These are phyloP conservation scores for Lipotes vexillifer DNA, from an alignment of 2,113 vertebrate species.

Conservation along the genomic window DNA sequence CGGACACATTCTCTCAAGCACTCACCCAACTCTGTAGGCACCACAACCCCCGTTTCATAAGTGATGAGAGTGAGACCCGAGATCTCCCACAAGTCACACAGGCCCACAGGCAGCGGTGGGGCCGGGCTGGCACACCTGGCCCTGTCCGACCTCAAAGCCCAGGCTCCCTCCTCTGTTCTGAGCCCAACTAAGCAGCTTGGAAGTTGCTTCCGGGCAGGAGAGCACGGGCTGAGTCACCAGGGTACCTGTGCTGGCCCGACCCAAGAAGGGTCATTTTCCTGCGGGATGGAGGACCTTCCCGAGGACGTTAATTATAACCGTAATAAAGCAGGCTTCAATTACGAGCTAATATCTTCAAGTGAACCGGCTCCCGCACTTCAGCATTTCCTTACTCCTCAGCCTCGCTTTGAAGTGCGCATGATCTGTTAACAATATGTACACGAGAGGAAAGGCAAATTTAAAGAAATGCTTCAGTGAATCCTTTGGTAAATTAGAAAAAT, in stretches of 20 bases:
- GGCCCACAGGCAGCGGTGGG: neutral
- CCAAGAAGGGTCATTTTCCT: neutral
- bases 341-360: neutral
- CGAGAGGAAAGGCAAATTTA: neutral
- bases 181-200: neutral
- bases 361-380: neutral
- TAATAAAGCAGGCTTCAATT: neutral
- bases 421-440: neutral
- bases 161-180: neutral
- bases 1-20: neutral
- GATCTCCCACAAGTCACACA: neutral
- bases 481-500: neutral
- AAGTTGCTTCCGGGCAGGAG: neutral
- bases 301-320: neutral
- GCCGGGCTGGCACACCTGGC: rapidly evolving
- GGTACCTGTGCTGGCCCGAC: neutral
- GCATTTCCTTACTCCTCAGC: neutral
- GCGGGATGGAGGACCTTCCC: neutral
- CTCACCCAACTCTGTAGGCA: neutral
- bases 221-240: rapidly evolving
- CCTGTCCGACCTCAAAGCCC: neutral
- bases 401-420: neutral
- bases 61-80: neutral
- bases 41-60: neutral
- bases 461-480: neutral